Conservation (phyloP, 2,888 invertebrate genomes). For the Ectemnius lituratus region DNA sequence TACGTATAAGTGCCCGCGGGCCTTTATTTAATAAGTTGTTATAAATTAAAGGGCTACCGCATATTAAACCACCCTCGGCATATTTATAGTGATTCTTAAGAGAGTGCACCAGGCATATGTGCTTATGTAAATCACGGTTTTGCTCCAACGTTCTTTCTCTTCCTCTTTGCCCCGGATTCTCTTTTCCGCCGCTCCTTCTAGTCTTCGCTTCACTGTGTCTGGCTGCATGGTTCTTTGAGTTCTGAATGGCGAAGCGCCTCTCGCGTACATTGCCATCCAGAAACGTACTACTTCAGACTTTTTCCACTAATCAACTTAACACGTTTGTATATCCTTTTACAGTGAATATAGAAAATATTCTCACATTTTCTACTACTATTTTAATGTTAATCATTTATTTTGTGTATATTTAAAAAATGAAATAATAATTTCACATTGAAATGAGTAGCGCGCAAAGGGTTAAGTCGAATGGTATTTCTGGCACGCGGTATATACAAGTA, state of each 20-base stretch:
- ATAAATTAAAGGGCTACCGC: constrained; percentile 73
- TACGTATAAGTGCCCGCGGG: constrained; percentile 62
- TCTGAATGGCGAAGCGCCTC: not conserved
- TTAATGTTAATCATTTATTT: not conserved
- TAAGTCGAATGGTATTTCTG: not conserved
- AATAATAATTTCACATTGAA: not conserved
- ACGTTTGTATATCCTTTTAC: not conserved
- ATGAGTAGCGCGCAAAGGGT: not conserved
- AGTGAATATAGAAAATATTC: no score
- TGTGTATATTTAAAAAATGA: not conserved
- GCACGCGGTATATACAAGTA: not conserved
- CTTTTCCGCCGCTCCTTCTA: no score
- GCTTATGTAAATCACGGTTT: constrained; percentile 67
- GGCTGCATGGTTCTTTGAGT: not conserved
- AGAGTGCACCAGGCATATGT: constrained; percentile 52
- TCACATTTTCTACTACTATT: no score
- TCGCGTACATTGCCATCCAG: constrained; percentile 3
- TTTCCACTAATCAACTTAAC: constrained; percentile 5
- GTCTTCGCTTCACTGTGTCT: not conserved
- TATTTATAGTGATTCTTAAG: constrained; percentile 70
- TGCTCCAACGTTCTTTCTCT: constrained; percentile 26
- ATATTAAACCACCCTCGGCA: constrained; percentile 70
- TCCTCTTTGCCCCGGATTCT: constrained; percentile 19
- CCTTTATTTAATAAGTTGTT: constrained; percentile 73
- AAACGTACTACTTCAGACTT: constrained; percentile 18